Conservation (phyloP, 2,113 vertebrate species). For the Herpailurus yagouaroundi region DNA sequence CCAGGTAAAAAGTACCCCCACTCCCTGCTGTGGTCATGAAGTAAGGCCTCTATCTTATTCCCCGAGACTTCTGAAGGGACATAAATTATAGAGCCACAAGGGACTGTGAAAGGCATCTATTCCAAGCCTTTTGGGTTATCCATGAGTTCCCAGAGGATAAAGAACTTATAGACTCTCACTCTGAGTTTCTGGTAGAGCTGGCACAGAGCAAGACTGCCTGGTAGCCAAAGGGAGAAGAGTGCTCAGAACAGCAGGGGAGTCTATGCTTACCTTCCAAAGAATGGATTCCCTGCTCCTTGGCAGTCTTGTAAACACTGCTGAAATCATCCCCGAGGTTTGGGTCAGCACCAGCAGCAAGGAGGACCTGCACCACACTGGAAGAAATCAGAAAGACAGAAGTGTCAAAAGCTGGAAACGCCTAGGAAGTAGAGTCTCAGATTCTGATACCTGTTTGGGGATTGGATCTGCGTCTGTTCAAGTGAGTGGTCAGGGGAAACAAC, state of each 20-base stretch:
- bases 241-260: neutral
- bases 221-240: neutral
- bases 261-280: conserved; percentile 93
- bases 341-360: conserved; percentile 92
- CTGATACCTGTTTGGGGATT: neutral
- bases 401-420: conserved; percentile 39
- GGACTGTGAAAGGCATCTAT: neutral
- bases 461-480: neutral
- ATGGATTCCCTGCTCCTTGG: conserved; percentile 94
- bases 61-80: conserved; percentile 2
- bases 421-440: neutral
- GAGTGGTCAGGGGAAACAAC: neutral
- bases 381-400: conserved; percentile 55
- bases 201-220: neutral
- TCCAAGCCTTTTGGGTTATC: neutral
- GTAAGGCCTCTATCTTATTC: neutral
- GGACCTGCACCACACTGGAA: conserved; percentile 90
- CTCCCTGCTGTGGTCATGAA: neutral
- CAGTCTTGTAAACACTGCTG: conserved; percentile 94
- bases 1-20: neutral
- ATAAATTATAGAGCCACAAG: neutral
- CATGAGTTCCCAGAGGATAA: neutral
- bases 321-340: conserved; percentile 95
- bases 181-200: neutral
- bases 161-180: neutral